A percentile compares a stretch with the other conserved stretches of the same genome.
Evolutionary conservation across 2,888 invertebrate species (phyloP).

Genomic region (Metalampra italica): DNA sequence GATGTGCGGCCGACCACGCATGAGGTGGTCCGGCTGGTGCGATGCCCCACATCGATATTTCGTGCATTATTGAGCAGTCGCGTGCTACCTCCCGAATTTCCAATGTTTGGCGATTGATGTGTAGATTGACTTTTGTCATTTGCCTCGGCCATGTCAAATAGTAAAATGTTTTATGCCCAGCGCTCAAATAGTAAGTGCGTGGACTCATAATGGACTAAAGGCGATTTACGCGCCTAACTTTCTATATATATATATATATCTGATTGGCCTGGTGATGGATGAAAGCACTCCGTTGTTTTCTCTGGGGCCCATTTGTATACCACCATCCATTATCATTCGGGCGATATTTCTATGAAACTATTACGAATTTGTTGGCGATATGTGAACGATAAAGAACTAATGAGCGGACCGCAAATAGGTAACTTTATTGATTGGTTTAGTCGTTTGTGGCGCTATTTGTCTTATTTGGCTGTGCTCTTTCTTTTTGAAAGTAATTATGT

Average conservation of each 20-base stretch:
- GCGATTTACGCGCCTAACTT: slow-evolving; percentile 58
- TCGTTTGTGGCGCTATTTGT: neutral
- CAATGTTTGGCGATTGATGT: slow-evolving; percentile 78
- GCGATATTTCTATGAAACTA: slow-evolving; percentile 27
- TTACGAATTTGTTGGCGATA: slow-evolving; percentile 28
- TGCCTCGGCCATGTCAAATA: slow-evolving; percentile 73
- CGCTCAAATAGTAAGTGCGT: slow-evolving; percentile 62
- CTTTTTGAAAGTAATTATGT: neutral
- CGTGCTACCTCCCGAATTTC: slow-evolving; percentile 75
- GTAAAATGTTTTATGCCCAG: slow-evolving; percentile 69
- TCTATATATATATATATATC: slow-evolving; percentile 40
- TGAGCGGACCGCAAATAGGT: slow-evolving; percentile 20
- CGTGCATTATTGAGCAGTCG: slow-evolving; percentile 76
- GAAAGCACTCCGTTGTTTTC: slow-evolving; percentile 54
- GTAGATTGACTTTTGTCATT: slow-evolving; percentile 79
- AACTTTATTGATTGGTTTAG: slow-evolving; percentile 11
- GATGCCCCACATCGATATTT: slow-evolving; percentile 76
- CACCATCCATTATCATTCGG: slow-evolving; percentile 34
- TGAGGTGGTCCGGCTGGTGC: slow-evolving; percentile 16
- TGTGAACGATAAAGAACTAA: slow-evolving; percentile 23
- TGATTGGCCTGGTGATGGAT: slow-evolving; percentile 71
- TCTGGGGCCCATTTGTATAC: slow-evolving; percentile 40
- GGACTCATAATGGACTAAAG: slow-evolving; percentile 65
- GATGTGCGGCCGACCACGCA: slow-evolving; percentile 9
- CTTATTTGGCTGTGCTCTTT: neutral